phyloP scores from a whole-genome alignment of 2,113 vertebrate species.

The Leptocoma aspasia region DNA sequence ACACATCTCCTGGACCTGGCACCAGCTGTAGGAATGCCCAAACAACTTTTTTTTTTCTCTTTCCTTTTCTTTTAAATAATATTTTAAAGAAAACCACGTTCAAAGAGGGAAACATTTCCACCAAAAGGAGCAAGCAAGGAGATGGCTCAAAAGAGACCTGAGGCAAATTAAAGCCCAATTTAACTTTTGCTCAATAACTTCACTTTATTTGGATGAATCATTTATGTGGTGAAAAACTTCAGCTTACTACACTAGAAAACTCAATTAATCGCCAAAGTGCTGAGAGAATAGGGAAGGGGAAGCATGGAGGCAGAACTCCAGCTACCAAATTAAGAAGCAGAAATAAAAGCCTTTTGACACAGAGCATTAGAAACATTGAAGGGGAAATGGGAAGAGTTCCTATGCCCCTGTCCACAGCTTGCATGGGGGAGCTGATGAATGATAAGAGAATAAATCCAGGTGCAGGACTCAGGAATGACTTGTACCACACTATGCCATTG shows the following conservation, averaged over 20 bases:
- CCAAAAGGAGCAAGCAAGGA: conserved; percentile 22
- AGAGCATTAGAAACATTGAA: not conserved
- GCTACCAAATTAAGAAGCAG: conserved; percentile 26
- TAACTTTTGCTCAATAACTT: conserved; percentile 73
- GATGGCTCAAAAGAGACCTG: conserved; percentile 56
- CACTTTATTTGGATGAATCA: conserved; percentile 72
- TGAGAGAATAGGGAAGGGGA: conserved; percentile 1
- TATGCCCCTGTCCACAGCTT: not conserved
- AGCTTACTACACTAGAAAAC: conserved; percentile 57
- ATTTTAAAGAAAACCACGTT: not conserved
- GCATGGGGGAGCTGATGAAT: not conserved
- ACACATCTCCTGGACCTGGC: not conserved
- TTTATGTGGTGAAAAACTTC: conserved; percentile 68
- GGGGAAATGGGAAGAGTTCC: not conserved
- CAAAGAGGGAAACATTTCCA: conserved; percentile 41
- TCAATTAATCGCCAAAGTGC: conserved; percentile 60
- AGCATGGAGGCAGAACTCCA: conserved; percentile 16
- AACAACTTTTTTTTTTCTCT: not conserved
- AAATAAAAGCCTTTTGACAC: conserved; percentile 42
- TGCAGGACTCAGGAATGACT: not conserved
- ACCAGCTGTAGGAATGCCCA: not conserved
- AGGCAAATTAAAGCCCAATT: conserved; percentile 74
- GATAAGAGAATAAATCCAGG: not conserved
- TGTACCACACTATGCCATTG: not conserved
- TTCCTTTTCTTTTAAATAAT: not conserved